These are phyloP conservation scores for Dreissena polymorpha DNA, from an alignment of 1,140 invertebrate species.

Conservation along the genomic window DNA sequence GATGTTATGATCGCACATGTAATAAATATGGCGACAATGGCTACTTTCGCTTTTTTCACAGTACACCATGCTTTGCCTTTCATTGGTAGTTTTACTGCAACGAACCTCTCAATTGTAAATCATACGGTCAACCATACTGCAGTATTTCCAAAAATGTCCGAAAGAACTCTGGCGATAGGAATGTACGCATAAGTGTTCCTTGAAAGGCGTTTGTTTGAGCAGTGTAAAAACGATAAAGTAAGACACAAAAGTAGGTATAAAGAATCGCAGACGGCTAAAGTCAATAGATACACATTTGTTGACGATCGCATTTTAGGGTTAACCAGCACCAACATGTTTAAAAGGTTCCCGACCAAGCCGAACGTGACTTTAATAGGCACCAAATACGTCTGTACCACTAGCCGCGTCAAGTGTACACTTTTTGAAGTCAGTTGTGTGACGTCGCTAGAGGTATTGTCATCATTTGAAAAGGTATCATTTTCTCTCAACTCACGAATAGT, in stretches of 20 bases:
- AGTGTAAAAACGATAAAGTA: conserved; percentile 65
- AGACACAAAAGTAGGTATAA: conserved; percentile 85
- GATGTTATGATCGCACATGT: conserved; percentile 66
- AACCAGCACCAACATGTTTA: conserved; percentile 81
- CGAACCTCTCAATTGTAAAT: conserved; percentile 89
- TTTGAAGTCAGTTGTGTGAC: no score
- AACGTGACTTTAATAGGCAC: conserved; percentile 78
- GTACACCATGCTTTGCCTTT: conserved; percentile 87
- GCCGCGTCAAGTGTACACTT: conserved; percentile 58
- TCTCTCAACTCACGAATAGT: no score
- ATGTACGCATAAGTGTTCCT: conserved; percentile 74
- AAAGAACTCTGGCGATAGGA: conserved; percentile 83
- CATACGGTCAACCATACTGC: conserved; percentile 89
- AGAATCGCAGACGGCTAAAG: conserved; percentile 87
- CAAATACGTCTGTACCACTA: conserved; percentile 69
- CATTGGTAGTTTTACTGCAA: conserved; percentile 89
- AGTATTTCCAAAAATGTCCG: conserved; percentile 85
- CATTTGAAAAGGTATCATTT: no score
- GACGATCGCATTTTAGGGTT: conserved; percentile 87
- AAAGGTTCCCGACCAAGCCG: conserved; percentile 70
- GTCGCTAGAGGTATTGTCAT: no score
- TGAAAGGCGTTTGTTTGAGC: conserved; percentile 55
- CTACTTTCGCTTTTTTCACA: conserved; percentile 77
- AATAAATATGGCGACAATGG: conserved; percentile 56
- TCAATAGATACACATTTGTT: conserved; percentile 88